These are phyloP conservation scores for Corvus moneduloides DNA, from an alignment of 2,113 vertebrate species.

Conservation along the genomic window DNA sequence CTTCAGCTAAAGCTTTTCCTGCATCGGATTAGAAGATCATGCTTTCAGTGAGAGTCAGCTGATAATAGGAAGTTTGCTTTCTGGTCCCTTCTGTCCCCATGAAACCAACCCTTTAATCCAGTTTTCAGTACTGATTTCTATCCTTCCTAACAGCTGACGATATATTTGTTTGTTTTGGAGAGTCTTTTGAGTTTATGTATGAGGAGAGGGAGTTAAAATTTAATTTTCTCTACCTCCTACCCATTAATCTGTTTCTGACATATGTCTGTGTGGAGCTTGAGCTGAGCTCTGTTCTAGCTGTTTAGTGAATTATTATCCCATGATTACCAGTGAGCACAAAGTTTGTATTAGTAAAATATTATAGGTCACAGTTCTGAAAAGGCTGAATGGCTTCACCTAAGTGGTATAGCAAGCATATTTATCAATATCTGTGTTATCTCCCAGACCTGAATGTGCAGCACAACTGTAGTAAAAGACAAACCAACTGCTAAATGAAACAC, in stretches of 20 bases:
- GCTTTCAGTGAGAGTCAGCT: not conserved
- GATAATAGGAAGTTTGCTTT: not conserved
- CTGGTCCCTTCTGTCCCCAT: not conserved
- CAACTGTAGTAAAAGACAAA: not conserved
- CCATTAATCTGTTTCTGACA: slow-evolving; percentile 24
- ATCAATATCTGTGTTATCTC: not conserved
- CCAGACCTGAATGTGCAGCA: not conserved
- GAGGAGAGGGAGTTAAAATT: not conserved
- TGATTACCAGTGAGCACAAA: not conserved
- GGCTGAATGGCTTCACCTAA: not conserved
- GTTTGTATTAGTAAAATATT: not conserved
- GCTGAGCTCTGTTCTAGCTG: not conserved
- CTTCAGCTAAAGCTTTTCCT: not conserved
- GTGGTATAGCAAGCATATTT: not conserved
- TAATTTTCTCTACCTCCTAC: slow-evolving; percentile 22
- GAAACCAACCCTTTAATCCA: not conserved
- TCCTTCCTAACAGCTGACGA: not conserved
- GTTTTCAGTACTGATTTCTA: not conserved
- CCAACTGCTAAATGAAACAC: not conserved
- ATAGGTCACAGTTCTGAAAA: not conserved
- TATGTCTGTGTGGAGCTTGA: not conserved
- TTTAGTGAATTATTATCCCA: not conserved
- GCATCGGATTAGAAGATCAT: not conserved
- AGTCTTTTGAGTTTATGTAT: not conserved
- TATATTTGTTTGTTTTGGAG: not conserved